These are phyloP conservation scores for Peromyscus californicus DNA, from an alignment of 2,113 vertebrate genomes.

Conservation along the genomic window DNA sequence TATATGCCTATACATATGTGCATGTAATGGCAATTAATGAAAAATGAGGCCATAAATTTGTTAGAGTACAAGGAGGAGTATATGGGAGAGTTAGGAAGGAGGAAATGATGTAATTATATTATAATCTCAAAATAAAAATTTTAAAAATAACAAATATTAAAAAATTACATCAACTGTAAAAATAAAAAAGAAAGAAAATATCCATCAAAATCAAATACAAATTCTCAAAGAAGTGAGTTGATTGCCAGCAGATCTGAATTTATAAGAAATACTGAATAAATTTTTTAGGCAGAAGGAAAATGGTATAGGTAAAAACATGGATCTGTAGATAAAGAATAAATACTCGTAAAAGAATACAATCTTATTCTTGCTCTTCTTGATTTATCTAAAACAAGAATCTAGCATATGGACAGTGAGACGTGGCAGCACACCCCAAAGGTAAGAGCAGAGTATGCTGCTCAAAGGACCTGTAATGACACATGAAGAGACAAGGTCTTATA, in stretches of 20 bases:
- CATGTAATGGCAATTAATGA: not conserved
- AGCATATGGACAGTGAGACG: not conserved
- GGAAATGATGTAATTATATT: not conserved
- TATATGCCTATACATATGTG: not conserved
- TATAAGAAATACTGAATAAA: not conserved
- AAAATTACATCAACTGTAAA: not conserved
- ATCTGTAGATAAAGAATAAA: not conserved
- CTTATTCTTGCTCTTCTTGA: not conserved
- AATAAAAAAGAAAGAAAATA: not conserved
- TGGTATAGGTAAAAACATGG: not conserved
- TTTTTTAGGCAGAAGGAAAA: not conserved
- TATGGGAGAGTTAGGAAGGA: not conserved
- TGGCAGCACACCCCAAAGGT: not conserved
- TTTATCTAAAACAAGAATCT: slow-evolving; percentile 8
- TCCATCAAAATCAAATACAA: not conserved
- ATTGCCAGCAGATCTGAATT: not conserved
- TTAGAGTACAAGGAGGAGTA: not conserved
- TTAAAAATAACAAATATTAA: not conserved
- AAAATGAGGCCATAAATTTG: not conserved
- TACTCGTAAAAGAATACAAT: not conserved
- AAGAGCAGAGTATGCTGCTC: not conserved
- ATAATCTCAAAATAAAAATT: not conserved
- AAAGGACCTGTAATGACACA: not conserved
- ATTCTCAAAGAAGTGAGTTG: not conserved
- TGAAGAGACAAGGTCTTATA: not conserved